These are phyloP conservation scores for Amphiprion ocellaris DNA, from an alignment of 2,113 vertebrate genomes.

Conservation along the genomic window DNA sequence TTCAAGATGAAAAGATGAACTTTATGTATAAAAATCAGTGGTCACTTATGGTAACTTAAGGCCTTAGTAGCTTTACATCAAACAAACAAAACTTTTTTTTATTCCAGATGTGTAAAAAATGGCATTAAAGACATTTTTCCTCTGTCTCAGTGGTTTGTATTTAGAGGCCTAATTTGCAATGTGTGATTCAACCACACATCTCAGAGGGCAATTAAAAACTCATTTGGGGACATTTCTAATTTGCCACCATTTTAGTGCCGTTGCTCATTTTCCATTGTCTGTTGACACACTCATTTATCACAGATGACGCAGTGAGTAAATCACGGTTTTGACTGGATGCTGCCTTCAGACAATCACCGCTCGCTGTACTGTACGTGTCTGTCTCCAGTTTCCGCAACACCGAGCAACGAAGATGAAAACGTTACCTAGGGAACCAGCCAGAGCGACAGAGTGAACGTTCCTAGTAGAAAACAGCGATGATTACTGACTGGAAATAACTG, in stretches of 20 bases:
- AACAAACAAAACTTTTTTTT: neutral
- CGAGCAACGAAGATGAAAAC: conserved; percentile 31
- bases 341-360: neutral
- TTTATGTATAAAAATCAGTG: neutral
- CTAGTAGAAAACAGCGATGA: conserved; percentile 38
- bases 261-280: conserved; percentile 6
- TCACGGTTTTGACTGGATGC: conserved; percentile 1
- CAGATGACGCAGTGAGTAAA: neutral
- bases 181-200: conserved; percentile 4
- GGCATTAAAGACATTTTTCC: neutral
- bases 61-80: neutral
- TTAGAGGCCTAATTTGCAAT: conserved; percentile 1
- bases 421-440: conserved; percentile 54
- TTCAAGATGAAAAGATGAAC: neutral
- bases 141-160: neutral
- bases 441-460: conserved; percentile 29
- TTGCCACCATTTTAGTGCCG: neutral
- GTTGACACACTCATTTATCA: conserved; percentile 44
- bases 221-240: conserved; percentile 36
- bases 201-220: conserved; percentile 24
- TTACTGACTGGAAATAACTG: conserved; percentile 44
- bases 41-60: neutral
- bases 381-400: conserved; percentile 37
- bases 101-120: conserved; percentile 8
- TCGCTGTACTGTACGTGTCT: conserved; percentile 10